Base-by-base conservation (phyloP, 92 coral and sea anemone species). In the Metridium senile region DNA sequence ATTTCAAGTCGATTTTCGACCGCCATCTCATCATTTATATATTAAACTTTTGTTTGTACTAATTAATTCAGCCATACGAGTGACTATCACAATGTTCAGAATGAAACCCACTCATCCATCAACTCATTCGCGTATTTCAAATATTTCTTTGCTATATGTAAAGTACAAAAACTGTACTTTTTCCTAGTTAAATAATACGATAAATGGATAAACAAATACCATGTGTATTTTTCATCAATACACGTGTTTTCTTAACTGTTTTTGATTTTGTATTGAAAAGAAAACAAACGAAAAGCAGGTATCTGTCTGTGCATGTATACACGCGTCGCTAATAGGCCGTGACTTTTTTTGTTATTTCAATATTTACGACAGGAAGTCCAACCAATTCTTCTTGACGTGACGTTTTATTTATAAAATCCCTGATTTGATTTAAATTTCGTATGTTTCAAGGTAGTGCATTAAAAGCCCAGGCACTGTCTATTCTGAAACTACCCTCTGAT, bases 181-280 rank as follows among this genome's bases (percentile, higher is more conserved):
- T 39, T 39, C 13, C 49, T 4, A 39, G 13, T 13, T 6, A 39
- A 39, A 39, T 39, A 13, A 6, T 39, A 13, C 49, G 13, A 13
- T 4, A 39, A n/a, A 45, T 45, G 51, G 51, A 58, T 4, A 11
- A 29, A 28, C n/a, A 1, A 13, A 63, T 4, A 11, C 21, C n/a
- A 28, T 28, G 22, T 63, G 69, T 63, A 54, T 63, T 22, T 63
- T 63, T 28, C 39, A 28, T 26, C 1, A 59, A 3, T 63, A 28
- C 69, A 63, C 69, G 45, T 72, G 77, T 28, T 56, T 43, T 45
- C 28, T 6, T 21, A 26, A 61, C 66, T 61, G 66, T 61, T 61
- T n/a, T 61, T 61, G 29, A 61, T 26, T 21, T 10, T 61, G 3
- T 27, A 26, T 61, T 26, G 61, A 61, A 23, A 61, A 27, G 66